Evolutionary conservation across 2,113 vertebrate genomes (phyloP).

Genomic region (Tetrao urogallus): DNA sequence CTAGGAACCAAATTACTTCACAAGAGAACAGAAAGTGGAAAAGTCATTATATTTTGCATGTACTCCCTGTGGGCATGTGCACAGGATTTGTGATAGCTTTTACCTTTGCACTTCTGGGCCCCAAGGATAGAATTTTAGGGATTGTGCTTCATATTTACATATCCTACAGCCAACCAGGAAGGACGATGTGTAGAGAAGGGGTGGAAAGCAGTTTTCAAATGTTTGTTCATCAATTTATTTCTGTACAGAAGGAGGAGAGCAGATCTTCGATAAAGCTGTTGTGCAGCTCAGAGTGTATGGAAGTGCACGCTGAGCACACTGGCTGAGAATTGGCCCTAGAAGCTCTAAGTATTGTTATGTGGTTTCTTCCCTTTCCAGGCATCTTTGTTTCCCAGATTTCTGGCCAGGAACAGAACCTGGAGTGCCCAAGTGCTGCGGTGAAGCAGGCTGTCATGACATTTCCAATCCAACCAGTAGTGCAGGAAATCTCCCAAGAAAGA

Average conservation of each 20-base stretch:
- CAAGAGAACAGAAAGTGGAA: neutral
- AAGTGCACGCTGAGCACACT: neutral
- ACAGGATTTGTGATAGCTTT: neutral
- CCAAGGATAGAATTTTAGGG: neutral
- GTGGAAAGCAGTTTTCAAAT: neutral
- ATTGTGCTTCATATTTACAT: neutral
- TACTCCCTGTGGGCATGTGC: neutral
- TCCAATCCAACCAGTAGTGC: constrained; percentile 49
- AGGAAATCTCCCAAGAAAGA: constrained; percentile 59
- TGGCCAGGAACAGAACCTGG: constrained; percentile 34
- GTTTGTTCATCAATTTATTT: neutral
- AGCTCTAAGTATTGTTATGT: neutral
- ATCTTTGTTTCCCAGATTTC: constrained; percentile 13
- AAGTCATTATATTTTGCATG: neutral
- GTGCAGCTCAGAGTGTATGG: neutral
- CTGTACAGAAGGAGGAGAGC: neutral
- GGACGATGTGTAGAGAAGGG: neutral
- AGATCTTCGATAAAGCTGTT: neutral
- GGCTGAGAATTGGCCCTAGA: neutral
- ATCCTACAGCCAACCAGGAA: neutral
- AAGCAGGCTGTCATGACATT: constrained; percentile 31
- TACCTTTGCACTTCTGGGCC: neutral
- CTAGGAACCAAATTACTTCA: neutral
- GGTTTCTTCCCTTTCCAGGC: constrained; percentile 31
- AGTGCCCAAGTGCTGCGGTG: neutral